phyloP scores from a whole-genome alignment of 2,797 vertebrate species.

The Syngnathus acus region DNA sequence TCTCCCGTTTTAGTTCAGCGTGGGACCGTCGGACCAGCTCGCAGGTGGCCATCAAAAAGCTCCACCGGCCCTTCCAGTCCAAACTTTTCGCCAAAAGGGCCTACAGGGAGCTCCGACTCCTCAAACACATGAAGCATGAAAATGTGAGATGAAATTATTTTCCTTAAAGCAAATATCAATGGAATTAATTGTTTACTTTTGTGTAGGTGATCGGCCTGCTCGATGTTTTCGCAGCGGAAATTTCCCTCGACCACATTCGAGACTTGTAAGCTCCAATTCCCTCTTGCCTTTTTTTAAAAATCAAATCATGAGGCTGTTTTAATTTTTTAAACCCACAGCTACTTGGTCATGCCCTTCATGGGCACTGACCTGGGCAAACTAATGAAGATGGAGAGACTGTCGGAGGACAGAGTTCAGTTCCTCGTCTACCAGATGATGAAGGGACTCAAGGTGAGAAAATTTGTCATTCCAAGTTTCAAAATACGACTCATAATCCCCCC shows the following conservation, averaged over 20 bases:
- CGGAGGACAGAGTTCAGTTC: slow-evolving; percentile 90
- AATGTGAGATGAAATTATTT: slow-evolving; percentile 70
- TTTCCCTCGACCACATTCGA: slow-evolving; percentile 79
- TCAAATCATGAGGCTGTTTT: neutral
- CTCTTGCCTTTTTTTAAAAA: too few relatives aligned
- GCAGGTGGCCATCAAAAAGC: slow-evolving; percentile 89
- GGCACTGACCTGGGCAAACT: slow-evolving; percentile 92
- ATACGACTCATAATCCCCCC: slow-evolving; percentile 13
- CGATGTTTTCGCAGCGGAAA: slow-evolving; percentile 89
- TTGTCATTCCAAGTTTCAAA: slow-evolving; percentile 8
- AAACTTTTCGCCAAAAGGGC: slow-evolving; percentile 89
- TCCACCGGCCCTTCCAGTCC: slow-evolving; percentile 91
- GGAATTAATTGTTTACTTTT: too few relatives aligned
- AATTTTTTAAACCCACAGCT: slow-evolving; percentile 61
- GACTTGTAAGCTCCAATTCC: slow-evolving; percentile 78
- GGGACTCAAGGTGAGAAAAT: slow-evolving; percentile 82
- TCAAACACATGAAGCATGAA: slow-evolving; percentile 93
- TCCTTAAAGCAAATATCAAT: neutral
- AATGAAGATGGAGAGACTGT: slow-evolving; percentile 90
- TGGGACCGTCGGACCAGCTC: slow-evolving; percentile 71
- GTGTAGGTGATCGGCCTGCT: slow-evolving; percentile 85
- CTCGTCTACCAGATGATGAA: slow-evolving; percentile 91
- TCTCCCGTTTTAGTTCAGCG: slow-evolving; percentile 71
- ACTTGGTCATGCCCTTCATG: slow-evolving; percentile 97
- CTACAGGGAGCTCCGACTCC: slow-evolving; percentile 84